Base-by-base conservation (phyloP, 2,888 invertebrate species). In the Bellardia bayeri region DNA sequence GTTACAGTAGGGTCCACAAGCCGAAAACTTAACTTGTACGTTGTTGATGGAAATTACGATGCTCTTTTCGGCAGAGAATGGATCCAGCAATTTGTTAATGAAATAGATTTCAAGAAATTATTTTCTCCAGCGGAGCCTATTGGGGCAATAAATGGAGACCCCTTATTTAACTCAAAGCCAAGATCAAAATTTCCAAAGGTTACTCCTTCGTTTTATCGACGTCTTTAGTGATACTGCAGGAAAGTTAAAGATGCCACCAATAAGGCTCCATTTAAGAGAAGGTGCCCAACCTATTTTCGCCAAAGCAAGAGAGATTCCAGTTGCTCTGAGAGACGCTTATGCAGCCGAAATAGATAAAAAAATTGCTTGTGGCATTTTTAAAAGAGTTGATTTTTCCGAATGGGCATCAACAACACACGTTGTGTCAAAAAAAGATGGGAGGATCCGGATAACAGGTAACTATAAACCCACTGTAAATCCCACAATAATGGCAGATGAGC, bases 401-500 rank as follows among this genome's bases (percentile, higher is more conserved):
- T 23, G 23, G 23, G 23, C 23, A 23, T 84, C 86, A 9, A 64
- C 75, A 79, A 78, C 81, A 23, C 82, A 88, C 14, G 66, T 85
- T 1, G 82, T 81, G 6, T 40, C 78, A 33, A 81, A 87, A 61
- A 87, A 75, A 33, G 84, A 81, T 37, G 87, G 74, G 0, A 74
- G 58, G 23, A 49, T 74, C 11, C 82, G 71, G 3, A 81, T 72
- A 2, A 64, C 80, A 81, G 8, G 83, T 75, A 87, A 86, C 66
- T 86, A 86, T 54, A 88, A 83, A 58, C 86, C 87, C 8, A 87
- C 89, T 3, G 30, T 86, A 7, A 89, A 86, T 11, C 80, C 86
- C 13, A 42, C 49, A 30, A 84, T 88, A 33, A 71, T 71, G 16
- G 45, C 45, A 14, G 76, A 83, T n/a, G 61, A 78, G 42, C 45